phyloP scores from a whole-genome alignment of 2,797 vertebrate genomes.

The Fringilla coelebs region DNA sequence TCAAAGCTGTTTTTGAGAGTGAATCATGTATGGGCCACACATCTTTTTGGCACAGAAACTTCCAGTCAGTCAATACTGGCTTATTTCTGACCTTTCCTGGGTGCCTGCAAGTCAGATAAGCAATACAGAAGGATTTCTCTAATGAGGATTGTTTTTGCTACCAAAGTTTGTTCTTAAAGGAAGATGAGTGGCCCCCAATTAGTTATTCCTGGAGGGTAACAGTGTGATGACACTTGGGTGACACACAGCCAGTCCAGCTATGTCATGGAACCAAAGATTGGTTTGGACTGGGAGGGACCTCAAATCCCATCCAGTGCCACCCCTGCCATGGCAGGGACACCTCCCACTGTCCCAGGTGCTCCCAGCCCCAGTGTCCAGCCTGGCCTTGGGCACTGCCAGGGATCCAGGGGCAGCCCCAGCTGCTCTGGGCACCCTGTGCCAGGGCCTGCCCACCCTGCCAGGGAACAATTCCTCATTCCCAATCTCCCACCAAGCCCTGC shows the following conservation, averaged over 20 bases:
- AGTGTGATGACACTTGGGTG: not conserved
- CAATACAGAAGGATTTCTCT: not conserved
- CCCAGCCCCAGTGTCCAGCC: not conserved
- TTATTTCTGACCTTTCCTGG: not conserved
- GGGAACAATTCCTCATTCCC: not conserved
- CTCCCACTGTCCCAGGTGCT: not conserved
- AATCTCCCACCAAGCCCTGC: no score
- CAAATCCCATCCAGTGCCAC: fast-evolving
- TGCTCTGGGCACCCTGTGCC: not conserved
- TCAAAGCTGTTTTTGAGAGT: not conserved
- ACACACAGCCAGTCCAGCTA: not conserved
- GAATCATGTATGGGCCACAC: not conserved
- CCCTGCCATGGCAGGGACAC: not conserved
- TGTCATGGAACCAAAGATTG: no score
- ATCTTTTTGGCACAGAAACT: not conserved
- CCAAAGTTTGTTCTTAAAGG: not conserved
- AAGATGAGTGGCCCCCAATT: not conserved
- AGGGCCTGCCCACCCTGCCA: not conserved
- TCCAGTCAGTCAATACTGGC: not conserved
- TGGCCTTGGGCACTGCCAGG: not conserved
- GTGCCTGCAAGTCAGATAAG: not conserved
- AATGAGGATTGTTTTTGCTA: not conserved
- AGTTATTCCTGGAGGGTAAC: not conserved
- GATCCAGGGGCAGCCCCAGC: not conserved
- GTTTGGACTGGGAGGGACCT: not conserved